phyloP scores from a whole-genome alignment of 2,113 vertebrate genomes.

The Tinamus guttatus region DNA sequence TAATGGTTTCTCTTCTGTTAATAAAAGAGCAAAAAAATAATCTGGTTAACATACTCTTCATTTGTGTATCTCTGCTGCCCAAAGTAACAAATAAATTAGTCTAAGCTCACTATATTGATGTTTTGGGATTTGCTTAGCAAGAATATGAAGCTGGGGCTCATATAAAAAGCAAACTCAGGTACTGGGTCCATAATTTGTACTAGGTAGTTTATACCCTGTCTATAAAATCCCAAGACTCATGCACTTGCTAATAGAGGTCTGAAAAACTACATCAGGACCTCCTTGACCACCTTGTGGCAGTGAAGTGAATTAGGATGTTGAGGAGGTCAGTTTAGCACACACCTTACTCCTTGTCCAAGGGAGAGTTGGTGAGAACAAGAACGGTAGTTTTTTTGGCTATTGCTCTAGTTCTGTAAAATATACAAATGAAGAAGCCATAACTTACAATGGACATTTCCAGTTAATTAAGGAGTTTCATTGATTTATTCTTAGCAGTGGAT shows the following conservation, averaged over 20 bases:
- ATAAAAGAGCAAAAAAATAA: background rate
- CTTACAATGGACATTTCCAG: background rate
- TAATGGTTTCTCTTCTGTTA: rapidly evolving
- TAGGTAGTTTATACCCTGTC: background rate
- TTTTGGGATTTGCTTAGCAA: background rate
- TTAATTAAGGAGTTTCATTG: constrained; percentile 46
- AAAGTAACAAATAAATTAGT: background rate
- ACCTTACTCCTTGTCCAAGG: background rate
- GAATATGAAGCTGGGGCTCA: background rate
- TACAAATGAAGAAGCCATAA: background rate
- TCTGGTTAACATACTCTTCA: background rate
- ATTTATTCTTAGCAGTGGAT: constrained; percentile 27
- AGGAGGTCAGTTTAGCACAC: background rate
- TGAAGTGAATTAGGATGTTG: background rate
- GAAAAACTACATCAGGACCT: background rate
- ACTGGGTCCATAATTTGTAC: background rate
- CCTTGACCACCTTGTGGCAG: background rate
- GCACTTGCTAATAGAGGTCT: background rate
- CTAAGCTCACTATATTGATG: background rate
- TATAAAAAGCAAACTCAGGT: background rate
- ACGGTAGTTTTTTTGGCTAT: background rate
- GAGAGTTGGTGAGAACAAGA: background rate
- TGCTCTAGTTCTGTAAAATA: background rate
- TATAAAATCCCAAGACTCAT: background rate
- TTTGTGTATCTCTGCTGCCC: background rate